Conservation (phyloP, 2,888 invertebrate genomes). For the Eueremaeus valkanovi region DNA sequence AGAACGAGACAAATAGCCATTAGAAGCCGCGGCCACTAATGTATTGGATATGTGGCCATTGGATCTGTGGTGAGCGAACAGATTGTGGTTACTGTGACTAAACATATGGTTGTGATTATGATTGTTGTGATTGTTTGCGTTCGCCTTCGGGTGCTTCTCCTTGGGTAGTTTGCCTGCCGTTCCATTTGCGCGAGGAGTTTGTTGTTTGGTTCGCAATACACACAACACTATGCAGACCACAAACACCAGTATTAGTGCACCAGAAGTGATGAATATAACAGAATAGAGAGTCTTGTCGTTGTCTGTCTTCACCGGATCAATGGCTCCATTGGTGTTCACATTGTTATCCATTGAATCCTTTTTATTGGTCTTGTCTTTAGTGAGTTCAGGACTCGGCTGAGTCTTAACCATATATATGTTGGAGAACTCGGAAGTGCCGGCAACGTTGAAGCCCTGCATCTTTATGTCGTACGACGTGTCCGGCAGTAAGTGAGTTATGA, state of each 20-base stretch:
- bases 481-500: conserved; percentile 70
- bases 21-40: conserved; percentile 17
- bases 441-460: conserved; percentile 79
- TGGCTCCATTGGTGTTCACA: neutral
- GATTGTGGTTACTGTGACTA: conserved; percentile 28
- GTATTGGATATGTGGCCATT: conserved; percentile 37
- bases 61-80: conserved; percentile 24
- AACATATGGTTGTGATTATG: conserved; percentile 35
- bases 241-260: conserved; percentile 32
- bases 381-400: neutral
- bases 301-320: neutral
- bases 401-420: conserved; percentile 67
- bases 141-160: conserved; percentile 32
- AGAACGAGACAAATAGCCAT: neutral
- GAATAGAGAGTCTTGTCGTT: conserved; percentile 29
- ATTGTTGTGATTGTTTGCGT: conserved; percentile 23
- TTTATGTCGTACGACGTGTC: conserved; percentile 86
- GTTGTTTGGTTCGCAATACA: conserved; percentile 31
- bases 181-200: conserved; percentile 23
- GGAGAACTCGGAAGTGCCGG: conserved; percentile 80
- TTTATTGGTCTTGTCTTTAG: neutral
- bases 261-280: conserved; percentile 24
- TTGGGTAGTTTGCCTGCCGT: conserved; percentile 2
- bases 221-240: conserved; percentile 37
- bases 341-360: neutral